phyloP scores from a whole-genome alignment of 2,888 invertebrate genomes.

The Smittia aterrima region DNA sequence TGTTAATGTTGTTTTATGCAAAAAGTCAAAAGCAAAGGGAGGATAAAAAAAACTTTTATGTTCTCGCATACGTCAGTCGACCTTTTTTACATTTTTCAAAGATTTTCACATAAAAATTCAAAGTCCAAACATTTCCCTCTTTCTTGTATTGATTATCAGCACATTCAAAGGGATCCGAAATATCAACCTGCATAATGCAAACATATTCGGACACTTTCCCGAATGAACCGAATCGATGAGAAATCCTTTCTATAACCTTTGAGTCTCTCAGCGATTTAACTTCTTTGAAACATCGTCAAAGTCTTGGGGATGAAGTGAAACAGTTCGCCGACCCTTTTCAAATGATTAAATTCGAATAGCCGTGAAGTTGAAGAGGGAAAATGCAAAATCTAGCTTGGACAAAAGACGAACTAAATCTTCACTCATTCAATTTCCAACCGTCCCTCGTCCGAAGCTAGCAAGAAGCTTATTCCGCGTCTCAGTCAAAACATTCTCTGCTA shows the following conservation, averaged over 20 bases:
- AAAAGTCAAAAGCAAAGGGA: background rate
- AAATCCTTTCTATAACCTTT: constrained; percentile 21
- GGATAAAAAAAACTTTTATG: background rate
- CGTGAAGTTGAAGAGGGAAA: background rate
- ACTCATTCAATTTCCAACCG: too few relatives aligned
- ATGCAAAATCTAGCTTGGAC: constrained; percentile 11
- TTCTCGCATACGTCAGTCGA: constrained; percentile 13
- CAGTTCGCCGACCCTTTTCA: constrained; percentile 26
- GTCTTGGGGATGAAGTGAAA: background rate
- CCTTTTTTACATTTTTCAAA: background rate
- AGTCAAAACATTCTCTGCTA: constrained; percentile 40
- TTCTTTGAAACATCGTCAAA: constrained; percentile 30
- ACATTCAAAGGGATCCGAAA: background rate
- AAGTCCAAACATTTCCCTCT: background rate
- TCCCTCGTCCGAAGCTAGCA: too few relatives aligned
- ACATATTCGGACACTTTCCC: constrained; percentile 33
- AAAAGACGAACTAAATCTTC: background rate
- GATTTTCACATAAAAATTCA: background rate
- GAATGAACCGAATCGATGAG: background rate
- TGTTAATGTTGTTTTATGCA: background rate
- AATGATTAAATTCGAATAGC: constrained; percentile 26
- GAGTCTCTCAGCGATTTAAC: constrained; percentile 25
- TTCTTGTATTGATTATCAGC: constrained; percentile 19
- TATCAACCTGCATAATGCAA: constrained; percentile 35
- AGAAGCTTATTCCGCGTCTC: background rate